Conservation (phyloP, 2,888 invertebrate genomes). For the Nephrotoma flavescens region DNA sequence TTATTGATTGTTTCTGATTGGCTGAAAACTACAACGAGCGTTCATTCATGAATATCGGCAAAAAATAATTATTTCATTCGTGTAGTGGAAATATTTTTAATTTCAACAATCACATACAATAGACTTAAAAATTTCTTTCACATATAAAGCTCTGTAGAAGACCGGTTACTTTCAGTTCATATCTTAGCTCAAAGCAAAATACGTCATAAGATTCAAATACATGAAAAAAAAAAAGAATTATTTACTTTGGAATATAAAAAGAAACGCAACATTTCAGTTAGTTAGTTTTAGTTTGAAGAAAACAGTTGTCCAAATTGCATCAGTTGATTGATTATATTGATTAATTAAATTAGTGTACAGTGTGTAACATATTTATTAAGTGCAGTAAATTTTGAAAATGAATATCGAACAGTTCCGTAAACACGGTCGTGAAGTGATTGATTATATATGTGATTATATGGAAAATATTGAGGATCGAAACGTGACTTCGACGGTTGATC, state of each 20-base stretch:
- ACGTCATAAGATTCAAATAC: not conserved
- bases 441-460: constrained; percentile 68
- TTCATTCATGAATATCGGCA: not conserved
- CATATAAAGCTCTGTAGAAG: not conserved
- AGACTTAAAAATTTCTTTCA: not conserved
- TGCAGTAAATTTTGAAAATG: constrained; percentile 35
- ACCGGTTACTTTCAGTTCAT: not conserved
- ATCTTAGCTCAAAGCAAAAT: not conserved
- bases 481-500: constrained; percentile 63
- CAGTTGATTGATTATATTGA: not conserved
- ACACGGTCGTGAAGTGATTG: constrained; percentile 67
- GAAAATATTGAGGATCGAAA: constrained; percentile 47
- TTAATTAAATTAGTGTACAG: not conserved
- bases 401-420: constrained; percentile 59
- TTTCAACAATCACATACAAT: not conserved
- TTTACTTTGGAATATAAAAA: not conserved
- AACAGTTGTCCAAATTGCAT: not conserved
- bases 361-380: not conserved
- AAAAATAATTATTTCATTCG: not conserved
- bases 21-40: not conserved
- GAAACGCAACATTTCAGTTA: not conserved
- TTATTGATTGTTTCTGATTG: not conserved
- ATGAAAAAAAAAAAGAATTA: not conserved
- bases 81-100: not conserved
- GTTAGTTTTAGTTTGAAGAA: not conserved